Evolutionary conservation across 2,113 vertebrate species (phyloP), one percentile per base, ranked within the genome.

Genomic region (Festucalex cinctus): DNA sequence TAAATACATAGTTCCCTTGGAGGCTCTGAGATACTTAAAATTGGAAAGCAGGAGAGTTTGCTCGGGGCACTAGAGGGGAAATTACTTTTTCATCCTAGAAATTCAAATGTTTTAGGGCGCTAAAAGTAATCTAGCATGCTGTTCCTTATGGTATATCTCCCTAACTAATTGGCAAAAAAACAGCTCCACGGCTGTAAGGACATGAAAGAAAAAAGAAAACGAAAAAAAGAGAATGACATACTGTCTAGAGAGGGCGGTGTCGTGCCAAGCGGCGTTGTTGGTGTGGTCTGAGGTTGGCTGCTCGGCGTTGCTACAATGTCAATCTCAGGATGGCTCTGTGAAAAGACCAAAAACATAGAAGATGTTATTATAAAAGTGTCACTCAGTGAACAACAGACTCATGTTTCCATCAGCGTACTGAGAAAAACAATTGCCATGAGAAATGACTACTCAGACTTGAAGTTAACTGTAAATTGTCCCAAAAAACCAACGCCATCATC

Each of bases 291-390:
- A 70, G 91, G 80, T 2, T 95, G 94, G 24, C 89, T 92, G 19
- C 69, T 69, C 0, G 96, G 94, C 2, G 92, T 84, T 9, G 88
- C 78, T 59, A 94, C 85, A 68, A 98, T 93, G 36, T 96, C 95
- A 57, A 98, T 96, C 86, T 99, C 97, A 65, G 97, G 97, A 84
- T 99, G 97, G 85, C 95, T 99, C 95, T 99, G 89, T 78, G 61
- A 63, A 78, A 62, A 51, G 13, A 62, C 8, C 17, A 57, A 44
- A 64, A 36, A 53, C 10, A 56, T 9, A 5, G 12, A 2, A 56
- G n/a, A 62, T n/a, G 32, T 53, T 4, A 48, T 10, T 48, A 56
- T 6, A 6, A 41, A 75, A 3, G 39, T 36, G 44, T 51, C 63
- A 65, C 44, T 49, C 8, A 32, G 5, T 12, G 19, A 64, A n/a